Conservation (phyloP, 2,888 invertebrate genomes). For the Mayetiola destructor region DNA sequence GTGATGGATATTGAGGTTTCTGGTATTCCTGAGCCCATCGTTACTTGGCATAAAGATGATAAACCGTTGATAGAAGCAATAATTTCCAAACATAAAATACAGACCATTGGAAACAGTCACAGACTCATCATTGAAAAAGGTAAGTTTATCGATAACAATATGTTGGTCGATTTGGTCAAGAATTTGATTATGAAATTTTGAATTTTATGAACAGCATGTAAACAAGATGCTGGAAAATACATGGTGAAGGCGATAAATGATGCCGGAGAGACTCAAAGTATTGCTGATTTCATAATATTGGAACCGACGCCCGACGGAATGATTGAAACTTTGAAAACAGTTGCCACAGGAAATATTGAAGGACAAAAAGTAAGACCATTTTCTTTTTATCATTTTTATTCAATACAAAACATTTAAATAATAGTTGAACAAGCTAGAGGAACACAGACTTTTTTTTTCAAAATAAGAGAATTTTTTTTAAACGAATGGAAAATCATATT, state of each 20-base stretch:
- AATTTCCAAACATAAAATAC: conserved; percentile 40
- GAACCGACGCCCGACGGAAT: conserved; percentile 53
- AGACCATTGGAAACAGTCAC: conserved; percentile 51
- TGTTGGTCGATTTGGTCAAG: neutral
- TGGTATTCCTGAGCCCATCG: conserved; percentile 59
- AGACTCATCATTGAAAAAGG: conserved; percentile 58
- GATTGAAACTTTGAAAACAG: conserved; percentile 51
- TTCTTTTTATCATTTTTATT: neutral
- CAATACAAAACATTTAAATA: neutral
- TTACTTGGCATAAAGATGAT: conserved; percentile 61
- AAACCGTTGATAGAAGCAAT: conserved; percentile 42
- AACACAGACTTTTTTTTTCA: neutral
- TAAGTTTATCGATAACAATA: conserved; percentile 24
- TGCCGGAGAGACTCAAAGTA: conserved; percentile 69
- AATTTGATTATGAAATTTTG: too few relatives aligned
- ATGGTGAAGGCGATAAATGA: conserved; percentile 59
- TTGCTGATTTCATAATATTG: conserved; percentile 60
- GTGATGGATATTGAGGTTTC: conserved; percentile 63
- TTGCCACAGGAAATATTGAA: conserved; percentile 43
- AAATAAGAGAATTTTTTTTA: neutral
- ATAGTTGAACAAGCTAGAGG: neutral
- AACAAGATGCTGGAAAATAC: conserved; percentile 58
- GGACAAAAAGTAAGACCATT: conserved; percentile 21
- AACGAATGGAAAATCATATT: too few relatives aligned
- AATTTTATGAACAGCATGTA: conserved; percentile 35